Evolutionary conservation across 2,888 invertebrate species (phyloP), one percentile per base, ranked within the genome.

Genomic region (Ophioninae sp.): DNA sequence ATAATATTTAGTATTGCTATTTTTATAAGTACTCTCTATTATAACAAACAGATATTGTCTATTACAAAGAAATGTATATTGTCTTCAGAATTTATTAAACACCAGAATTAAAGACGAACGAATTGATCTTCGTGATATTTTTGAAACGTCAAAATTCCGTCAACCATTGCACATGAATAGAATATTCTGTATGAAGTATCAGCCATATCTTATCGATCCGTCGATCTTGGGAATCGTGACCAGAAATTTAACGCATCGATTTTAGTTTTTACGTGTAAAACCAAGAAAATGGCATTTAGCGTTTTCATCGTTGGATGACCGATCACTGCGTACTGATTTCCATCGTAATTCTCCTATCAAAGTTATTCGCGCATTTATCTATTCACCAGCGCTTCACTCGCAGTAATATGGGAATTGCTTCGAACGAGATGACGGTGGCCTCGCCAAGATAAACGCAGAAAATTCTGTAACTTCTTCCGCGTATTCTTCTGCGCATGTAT

Each of bases 371-470:
- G 72, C 72, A 73, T 56, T 62, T 72, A 77, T 73, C 70, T 79
- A 57, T 79, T 65, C 79, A 44, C 41, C 56, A 17, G 17, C 7
- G 67, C 10, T 69, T 57, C 50, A 39, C 41, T 23, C 59, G 17
- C 50, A 50, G 59, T 79, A 59, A 79, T 50, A 65, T 39, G 39
- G 76, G 72, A 80, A 83, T 80, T 61, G 69, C 80, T 61, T 39
- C 65, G 74, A 77, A 83, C 17, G 65, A 77, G 81, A 77, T 81
- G 77, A 81, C 74, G 70, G 61, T 57, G 50, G 83, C 68, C 64
- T 65, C 61, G 65, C 64, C 64, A 50, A 77, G 77, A 77, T 77
- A 83, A 80, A 74, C 64, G 80, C 65, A 69, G 77, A 80, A 74
- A 80, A 72, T 64, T 80, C 56, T 68, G 80, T 74, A 77, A 80